Base-by-base conservation (phyloP, 2,888 invertebrate species). In the Unio pictorum region DNA sequence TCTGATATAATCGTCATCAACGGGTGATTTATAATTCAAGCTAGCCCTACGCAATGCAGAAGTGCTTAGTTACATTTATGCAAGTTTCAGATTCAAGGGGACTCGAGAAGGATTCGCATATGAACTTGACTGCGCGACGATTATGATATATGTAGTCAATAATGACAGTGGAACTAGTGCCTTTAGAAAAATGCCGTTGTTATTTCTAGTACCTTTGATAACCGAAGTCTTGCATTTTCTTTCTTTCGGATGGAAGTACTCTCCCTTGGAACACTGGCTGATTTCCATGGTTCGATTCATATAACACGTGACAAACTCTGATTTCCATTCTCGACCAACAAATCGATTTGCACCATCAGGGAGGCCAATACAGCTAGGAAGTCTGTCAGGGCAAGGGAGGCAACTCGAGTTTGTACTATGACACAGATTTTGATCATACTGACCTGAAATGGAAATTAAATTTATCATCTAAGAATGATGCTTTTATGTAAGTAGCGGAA, bases 341-440 rank as follows among this genome's bases (percentile, higher is more conserved):
- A 74, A 59, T 0, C 76, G 67, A 26, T 79, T 74, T 23, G 28
- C 57, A 3, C 78, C 79, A 60, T 81, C 76, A 26, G 74, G 68
- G 23, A 71, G 62, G 6, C 76, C 74, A n/a, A 75, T 67, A 72
- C 81, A 81, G 28, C 71, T 71, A 23, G 81, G 79, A 7, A 76
- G 66, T 30, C 80, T 66, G n/a, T 80, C 66, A 8, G 61, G 23
- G 67, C 80, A 80, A 4, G 73, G 77, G 18, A 26, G 56, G 69
- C 80, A 80, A 17, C 61, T 62, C 5, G 75, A 64, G 23, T 77
- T 71, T 3, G 65, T 64, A 3, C 71, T 66, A 58, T 74, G 64
- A 65, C 80, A 80, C 7, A 72, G 67, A 59, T 79, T 77, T 61
- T 77, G 74, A 8, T 74, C 67, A 65, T 80, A 80, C 23, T 80